These are phyloP conservation scores for Paramormyrops kingsleyae DNA, from an alignment of 2,113 vertebrate genomes.

Conservation along the genomic window DNA sequence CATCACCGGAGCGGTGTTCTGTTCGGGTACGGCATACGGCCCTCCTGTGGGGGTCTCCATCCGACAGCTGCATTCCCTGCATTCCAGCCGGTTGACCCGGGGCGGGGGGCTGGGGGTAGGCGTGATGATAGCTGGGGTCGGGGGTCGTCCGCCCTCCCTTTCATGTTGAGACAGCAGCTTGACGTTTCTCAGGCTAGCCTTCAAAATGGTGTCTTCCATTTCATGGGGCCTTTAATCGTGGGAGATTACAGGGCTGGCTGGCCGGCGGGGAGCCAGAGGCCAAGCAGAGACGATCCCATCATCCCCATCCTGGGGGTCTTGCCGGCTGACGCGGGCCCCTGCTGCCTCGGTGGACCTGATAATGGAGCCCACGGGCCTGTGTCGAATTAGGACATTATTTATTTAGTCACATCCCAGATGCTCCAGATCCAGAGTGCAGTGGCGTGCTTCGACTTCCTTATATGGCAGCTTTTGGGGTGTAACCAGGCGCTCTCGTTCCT, in stretches of 20 bases:
- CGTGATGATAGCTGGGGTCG: constrained; percentile 28
- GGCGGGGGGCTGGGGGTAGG: not conserved
- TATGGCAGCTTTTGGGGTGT: not conserved
- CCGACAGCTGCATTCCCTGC: constrained; percentile 23
- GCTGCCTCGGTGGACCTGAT: not conserved
- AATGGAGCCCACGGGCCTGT: not conserved
- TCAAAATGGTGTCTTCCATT: constrained; percentile 28
- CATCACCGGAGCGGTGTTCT: not conserved
- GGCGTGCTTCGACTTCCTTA: not conserved
- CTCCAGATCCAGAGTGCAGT: not conserved
- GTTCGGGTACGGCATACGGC: not conserved
- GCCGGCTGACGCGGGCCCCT: not conserved
- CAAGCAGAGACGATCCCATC: not conserved
- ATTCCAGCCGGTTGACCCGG: constrained; percentile 29
- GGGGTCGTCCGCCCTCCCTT: constrained; percentile 24
- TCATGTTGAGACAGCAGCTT: constrained; percentile 26
- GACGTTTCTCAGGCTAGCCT: constrained; percentile 35
- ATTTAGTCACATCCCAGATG: not conserved
- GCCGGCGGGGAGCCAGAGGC: not conserved
- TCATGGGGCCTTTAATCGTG: constrained; percentile 25
- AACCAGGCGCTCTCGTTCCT: not conserved
- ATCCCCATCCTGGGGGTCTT: not conserved
- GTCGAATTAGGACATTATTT: constrained; percentile 2
- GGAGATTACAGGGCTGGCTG: constrained; percentile 21
- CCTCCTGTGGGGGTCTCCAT: constrained; percentile 24